Evolutionary conservation across 2,113 vertebrate genomes (phyloP), one percentile per base, ranked within the genome.

Genomic region (Sorex araneus): DNA sequence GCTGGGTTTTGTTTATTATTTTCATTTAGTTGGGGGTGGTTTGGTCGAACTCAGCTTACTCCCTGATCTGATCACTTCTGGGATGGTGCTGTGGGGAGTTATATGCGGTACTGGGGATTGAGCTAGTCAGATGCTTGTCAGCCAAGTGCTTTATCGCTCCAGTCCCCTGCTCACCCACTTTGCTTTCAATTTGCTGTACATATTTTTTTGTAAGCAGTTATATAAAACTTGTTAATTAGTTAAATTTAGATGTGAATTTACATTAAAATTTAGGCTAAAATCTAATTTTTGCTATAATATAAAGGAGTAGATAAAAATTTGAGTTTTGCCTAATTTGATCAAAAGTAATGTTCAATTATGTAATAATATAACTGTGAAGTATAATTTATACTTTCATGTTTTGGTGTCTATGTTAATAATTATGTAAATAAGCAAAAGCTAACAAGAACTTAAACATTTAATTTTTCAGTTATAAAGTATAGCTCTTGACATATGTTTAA

Each of bases 281-380:
- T 81, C 86, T 28, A 82, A n/a, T n/a, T n/a, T 85, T 82, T 86
- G 4, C 27, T 87, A 77, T 10, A 93, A 82, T 40, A 6, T 18
- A 93, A 63, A 5, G 16, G 2, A 87, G 87, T 30, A 60, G 82
- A 69, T 43, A 57, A 84, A 80, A 84, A 45, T n/a, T 0, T 16
- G 84, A 50, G 15, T 1, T 45, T 73, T 92, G 34, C 75, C 32
- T 79, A 77, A n/a, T 18, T 89, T 81, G 91, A 60, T 10, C 9
- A 89, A 54, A 34, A 70, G 16, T 34, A n/a, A 57, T 2, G 76
- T 43, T 70, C 30, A 45, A 57, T 57, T 57, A 28, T 19, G 10
- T n/a, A 82, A 81, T 67, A 86, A 86, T 64, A 32, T 15, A 69
- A 60, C 45, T 78, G 34, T 74, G 45, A 2, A 84, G 21, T 89